Base-by-base conservation (phyloP, 2,113 vertebrate genomes). In the Rafetus swinhoei region DNA sequence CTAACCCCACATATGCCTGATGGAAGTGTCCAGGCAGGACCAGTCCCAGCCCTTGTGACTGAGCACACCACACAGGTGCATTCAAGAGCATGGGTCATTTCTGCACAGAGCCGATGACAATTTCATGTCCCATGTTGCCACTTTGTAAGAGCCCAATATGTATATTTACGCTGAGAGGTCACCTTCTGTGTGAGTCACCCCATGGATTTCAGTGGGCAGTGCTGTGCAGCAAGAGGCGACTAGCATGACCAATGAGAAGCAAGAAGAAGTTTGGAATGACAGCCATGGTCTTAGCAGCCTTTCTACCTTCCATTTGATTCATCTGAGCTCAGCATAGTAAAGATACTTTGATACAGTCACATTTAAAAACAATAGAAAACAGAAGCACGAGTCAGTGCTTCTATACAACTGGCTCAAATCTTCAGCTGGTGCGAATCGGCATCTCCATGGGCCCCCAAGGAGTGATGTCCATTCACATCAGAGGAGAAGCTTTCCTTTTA, bases 391-490 rank as follows among this genome's bases (percentile, higher is more conserved):
- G 21, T 21, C 24, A 39, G 10, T 54, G 27, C 25, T 69, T 52
- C 56, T 72, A 15, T n/a, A 35, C 25, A 50, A 45, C 53, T 72
- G 24, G 22, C 50, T 39, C 72, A 79, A 21, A 83, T 22, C 53
- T n/a, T 50, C 35, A 91, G 9, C n/a, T 82, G 54, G 19, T 82
- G 35, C 39, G 62, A 54, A 85, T 65, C 45, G 18, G 55, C 45
- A 59, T 45, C 57, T 7, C 13, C 50, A 32, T 83, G 3, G 1
- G 1, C 3, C 18, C 62, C 80, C 21, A 74, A 27, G 1, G 16
- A 3, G 1, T 72, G 80, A 82, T 59, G 80, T 14, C 74, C 24
- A 39, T 18, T 7, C 1, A 1, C 55, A 52, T 35, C 0, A 0
- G 85, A 14, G 12, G 35, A 76, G 6, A 45, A 79, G 27, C 52